phyloP scores from a whole-genome alignment of 2,113 vertebrate genomes.

The Chlorodrepanis virens region DNA sequence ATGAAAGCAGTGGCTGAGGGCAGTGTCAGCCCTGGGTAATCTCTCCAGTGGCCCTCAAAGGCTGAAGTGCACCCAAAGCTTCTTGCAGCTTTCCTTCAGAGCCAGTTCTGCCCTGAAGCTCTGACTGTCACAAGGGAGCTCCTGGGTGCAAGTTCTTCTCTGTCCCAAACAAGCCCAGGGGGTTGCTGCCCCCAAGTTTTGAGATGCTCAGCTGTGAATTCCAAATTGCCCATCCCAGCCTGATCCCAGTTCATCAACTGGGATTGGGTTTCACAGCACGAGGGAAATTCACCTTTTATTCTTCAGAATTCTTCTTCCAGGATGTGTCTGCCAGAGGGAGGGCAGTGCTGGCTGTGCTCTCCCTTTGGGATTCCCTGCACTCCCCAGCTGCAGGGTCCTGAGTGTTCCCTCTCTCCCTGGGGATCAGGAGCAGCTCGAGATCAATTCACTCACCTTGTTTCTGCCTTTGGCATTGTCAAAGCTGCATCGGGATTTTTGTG shows the following conservation, averaged over 20 bases:
- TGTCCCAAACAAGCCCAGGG: background rate
- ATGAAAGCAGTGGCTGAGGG: background rate
- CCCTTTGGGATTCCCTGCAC: background rate
- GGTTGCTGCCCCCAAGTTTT: background rate
- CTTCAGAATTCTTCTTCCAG: background rate
- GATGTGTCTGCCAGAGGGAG: background rate
- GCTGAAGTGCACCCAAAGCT: background rate
- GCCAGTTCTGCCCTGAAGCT: background rate
- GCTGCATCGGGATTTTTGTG: background rate
- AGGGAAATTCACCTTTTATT: background rate
- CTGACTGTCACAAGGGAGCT: background rate
- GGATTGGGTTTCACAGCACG: background rate
- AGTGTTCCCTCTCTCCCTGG: background rate
- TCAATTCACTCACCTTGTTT: background rate
- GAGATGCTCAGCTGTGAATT: background rate
- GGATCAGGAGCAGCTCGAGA: background rate
- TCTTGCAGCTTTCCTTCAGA: background rate
- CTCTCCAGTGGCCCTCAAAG: background rate
- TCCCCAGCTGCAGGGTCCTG: background rate
- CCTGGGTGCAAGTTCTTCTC: background rate
- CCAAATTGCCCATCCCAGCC: background rate
- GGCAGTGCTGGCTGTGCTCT: background rate
- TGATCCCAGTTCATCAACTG: rapidly evolving
- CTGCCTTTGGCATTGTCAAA: background rate
- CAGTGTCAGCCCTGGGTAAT: background rate